A percentile compares a stretch with the other conserved stretches of the same genome.
Evolutionary conservation across 2,888 invertebrate genomes (phyloP).

Genomic region (Hydriomena furcata): DNA sequence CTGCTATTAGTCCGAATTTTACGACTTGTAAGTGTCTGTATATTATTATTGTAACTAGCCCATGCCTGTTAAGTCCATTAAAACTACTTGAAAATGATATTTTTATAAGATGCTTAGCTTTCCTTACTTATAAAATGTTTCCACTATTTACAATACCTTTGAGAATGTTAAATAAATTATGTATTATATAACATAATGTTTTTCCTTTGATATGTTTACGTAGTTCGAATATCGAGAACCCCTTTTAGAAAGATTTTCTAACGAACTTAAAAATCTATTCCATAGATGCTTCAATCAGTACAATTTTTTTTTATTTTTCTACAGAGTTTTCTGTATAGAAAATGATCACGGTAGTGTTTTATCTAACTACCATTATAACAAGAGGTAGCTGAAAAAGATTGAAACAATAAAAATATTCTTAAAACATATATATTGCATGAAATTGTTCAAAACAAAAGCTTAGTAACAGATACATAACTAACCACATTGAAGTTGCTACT

Average conservation of each 20-base stretch:
- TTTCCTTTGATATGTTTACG: too few species aligned
- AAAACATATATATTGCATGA: constrained; percentile 21
- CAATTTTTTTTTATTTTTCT: too few species aligned
- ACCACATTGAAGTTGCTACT: constrained; percentile 11
- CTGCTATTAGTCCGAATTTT: constrained; percentile 15
- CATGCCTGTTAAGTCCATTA: constrained; percentile 67
- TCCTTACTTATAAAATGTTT: constrained; percentile 74
- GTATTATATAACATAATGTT: constrained; percentile 53
- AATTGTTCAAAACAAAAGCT: constrained; percentile 24
- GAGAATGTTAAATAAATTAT: constrained; percentile 77
- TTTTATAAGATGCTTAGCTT: constrained; percentile 83
- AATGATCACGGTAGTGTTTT: too few species aligned
- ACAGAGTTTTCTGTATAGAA: too few species aligned
- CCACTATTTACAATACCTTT: constrained; percentile 77
- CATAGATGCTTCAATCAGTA: too few species aligned
- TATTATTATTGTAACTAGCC: constrained; percentile 57
- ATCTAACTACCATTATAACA: too few species aligned
- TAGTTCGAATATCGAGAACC: too few species aligned
- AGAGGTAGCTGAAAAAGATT: neutral
- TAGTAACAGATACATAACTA: constrained; percentile 18
- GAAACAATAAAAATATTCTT: constrained; percentile 11
- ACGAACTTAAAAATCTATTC: too few species aligned
- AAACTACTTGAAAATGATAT: constrained; percentile 66
- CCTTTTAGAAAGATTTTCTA: too few species aligned
- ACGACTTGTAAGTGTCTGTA: constrained; percentile 38